Conservation (phyloP, 2,113 vertebrate genomes). For the Prinia subflava region DNA sequence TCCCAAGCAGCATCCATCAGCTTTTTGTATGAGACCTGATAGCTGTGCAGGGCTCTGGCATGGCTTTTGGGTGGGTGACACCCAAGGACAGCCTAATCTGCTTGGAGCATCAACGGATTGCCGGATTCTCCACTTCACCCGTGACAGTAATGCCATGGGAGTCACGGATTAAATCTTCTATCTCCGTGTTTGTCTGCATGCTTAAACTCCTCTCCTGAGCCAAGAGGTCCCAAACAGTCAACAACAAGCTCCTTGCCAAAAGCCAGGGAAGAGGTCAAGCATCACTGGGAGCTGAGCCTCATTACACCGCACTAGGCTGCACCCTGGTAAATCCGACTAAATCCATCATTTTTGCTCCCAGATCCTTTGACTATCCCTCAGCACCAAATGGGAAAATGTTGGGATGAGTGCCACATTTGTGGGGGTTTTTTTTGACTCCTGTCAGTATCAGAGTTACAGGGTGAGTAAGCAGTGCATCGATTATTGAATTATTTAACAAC, state of each 20-base stretch:
- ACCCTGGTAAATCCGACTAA: not conserved
- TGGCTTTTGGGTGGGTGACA: not conserved
- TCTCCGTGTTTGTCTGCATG: not conserved
- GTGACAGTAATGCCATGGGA: not conserved
- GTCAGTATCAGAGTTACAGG: not conserved
- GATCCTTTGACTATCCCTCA: not conserved
- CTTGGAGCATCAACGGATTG: constrained; percentile 1
- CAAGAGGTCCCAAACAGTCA: not conserved
- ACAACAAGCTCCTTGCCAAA: constrained; percentile 2
- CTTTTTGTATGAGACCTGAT: not conserved
- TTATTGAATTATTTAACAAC: constrained; percentile 61
- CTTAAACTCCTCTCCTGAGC: constrained; percentile 7
- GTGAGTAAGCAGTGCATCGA: not conserved
- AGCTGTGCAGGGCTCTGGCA: not conserved
- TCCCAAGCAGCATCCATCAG: not conserved
- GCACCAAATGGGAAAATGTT: not conserved
- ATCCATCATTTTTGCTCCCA: not conserved
- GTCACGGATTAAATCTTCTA: not conserved
- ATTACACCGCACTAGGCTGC: fast-evolving
- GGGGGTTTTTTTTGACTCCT: not conserved
- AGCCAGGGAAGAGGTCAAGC: not conserved
- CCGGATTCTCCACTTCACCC: not conserved
- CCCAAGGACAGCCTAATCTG: not conserved
- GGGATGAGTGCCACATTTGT: not conserved
- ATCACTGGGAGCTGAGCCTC: not conserved